Evolutionary conservation across 2,888 invertebrate genomes (phyloP), one percentile per base, ranked within the genome.

Genomic region (Sisyra terminalis): DNA sequence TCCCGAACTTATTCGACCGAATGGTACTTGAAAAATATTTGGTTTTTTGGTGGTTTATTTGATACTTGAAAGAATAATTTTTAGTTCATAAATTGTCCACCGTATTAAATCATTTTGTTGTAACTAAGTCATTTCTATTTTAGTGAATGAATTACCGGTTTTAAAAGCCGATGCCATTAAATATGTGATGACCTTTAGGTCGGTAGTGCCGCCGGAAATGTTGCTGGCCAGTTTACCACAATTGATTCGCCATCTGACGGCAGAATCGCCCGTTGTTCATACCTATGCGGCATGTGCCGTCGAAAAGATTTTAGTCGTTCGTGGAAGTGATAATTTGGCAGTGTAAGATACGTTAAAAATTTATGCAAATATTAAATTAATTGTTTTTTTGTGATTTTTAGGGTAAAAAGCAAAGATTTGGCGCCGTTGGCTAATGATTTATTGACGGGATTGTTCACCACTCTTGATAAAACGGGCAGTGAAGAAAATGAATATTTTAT

Each of bases 401-500:
- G 75, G 29, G 66, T 83, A 29, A 70, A 70, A 38, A 64, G 68
- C 3, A 69, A 69, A 14, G 70, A 75, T 45, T 60, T 93, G 29
- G 65, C 70, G 29, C 78, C 84, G 1, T 63, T 83, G 47, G 74
- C 83, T 2, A 69, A 70, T 18, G 66, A 75, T 42, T 63, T 94
- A 39, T 67, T 97, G 9, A 66, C 69, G 5, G 79, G 80, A 43
- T 67, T 97, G 18, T 88, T 96, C 61, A 66, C 65, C 1, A 75
- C 81, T 13, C 67, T 97, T 42, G 74, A 76, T 6, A 65, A 72
- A 48, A 72, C 75, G 1, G 78, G 79, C 3, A 85, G 87, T 0
- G 75, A 79, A 49, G 94, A 97, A 65, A 97, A 97, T 60, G 96
- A 97, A 61, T 97, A 98, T 57, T 77, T 89, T 6, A 98, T 98